Conservation (phyloP, 1,140 invertebrate genomes). For the Wiebesia pumilae region DNA sequence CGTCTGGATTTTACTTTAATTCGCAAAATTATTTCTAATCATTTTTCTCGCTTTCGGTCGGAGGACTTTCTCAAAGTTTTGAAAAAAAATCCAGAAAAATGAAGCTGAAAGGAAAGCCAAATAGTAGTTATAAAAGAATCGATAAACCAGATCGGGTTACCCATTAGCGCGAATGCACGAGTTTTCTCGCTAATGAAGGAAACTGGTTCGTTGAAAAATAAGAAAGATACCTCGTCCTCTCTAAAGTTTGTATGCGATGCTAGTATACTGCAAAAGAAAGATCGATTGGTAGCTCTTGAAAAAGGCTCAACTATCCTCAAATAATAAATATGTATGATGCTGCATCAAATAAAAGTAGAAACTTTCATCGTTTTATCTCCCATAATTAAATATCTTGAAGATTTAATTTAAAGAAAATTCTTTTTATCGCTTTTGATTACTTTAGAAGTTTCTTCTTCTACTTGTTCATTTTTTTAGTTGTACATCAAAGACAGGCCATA, state of each 20-base stretch:
- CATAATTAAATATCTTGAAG: slow-evolving; percentile 3
- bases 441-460: neutral
- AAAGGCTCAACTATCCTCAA: slow-evolving; percentile 8
- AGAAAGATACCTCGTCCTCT: slow-evolving; percentile 38
- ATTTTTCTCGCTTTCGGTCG: slow-evolving; percentile 34
- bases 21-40: slow-evolving; percentile 45
- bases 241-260: slow-evolving; percentile 17
- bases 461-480: no score
- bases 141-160: slow-evolving; percentile 49
- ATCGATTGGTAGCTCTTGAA: slow-evolving; percentile 35
- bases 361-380: slow-evolving; percentile 29
- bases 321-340: slow-evolving; percentile 47
- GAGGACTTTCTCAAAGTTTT: neutral
- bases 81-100: slow-evolving; percentile 23
- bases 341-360: slow-evolving; percentile 15
- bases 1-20: slow-evolving; percentile 18
- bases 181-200: slow-evolving; percentile 50
- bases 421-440: slow-evolving; percentile 11
- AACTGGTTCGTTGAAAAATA: slow-evolving; percentile 42
- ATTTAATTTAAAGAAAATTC: neutral
- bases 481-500: neutral
- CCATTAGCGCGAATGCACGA: slow-evolving; percentile 48
- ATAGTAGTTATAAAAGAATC: slow-evolving; percentile 47
- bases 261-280: slow-evolving; percentile 22
- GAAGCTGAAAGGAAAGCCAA: slow-evolving; percentile 22